Base-by-base conservation (phyloP, 53 echinoderm and acorn worm species). In the Echinarachnius parma region DNA sequence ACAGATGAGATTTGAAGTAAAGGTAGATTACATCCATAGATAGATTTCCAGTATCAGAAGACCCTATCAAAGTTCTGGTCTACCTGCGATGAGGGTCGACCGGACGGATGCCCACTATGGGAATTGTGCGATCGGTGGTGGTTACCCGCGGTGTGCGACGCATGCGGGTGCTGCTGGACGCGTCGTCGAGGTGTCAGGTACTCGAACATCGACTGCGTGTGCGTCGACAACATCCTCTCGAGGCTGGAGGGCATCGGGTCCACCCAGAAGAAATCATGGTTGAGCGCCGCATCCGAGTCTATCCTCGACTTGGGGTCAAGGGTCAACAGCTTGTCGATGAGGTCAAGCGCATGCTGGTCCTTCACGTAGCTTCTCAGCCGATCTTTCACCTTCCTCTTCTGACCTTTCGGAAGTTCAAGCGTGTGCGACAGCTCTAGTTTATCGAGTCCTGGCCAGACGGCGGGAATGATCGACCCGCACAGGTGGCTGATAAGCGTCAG, bases 191-290 rank as follows among this genome's bases (percentile, higher is more conserved):
- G 96, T 0, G 96, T 91, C 34, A 91, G 59, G 54, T 87, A 96
- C 82, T 96, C 96, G 61, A 91, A 91, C 95, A 95, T 96, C 14
- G 96, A 91, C 78, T 91, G 87, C 16, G 63, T 96, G 78, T 91
- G 96, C 60, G 60, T 70, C 3, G 96, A 91, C 9, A 96, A 46
- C 96, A 96, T 91, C 52, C 61, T 62, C 3, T 62, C 61, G 29
- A 96, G 81, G 47, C 77, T 82, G 25, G 75, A 82, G 0, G 91
- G 96, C 87, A 96, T 87, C 24, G 96, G 96, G 42, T 91, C 91
- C 25, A 60, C 60, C 96, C 96, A 96, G 54, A 96, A 96, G 80
- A 96, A 91, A 61, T 96, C 96, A 21, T 96, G 96, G 65, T 96
- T 88, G 56, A 96, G 61, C 0, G 91, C 96, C 29, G 79, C 76